A percentile compares a stretch with the other conserved stretches of the same genome.
Evolutionary conservation across 1,140 invertebrate species (phyloP).

Genomic region (Sitodiplosis mosellana): DNA sequence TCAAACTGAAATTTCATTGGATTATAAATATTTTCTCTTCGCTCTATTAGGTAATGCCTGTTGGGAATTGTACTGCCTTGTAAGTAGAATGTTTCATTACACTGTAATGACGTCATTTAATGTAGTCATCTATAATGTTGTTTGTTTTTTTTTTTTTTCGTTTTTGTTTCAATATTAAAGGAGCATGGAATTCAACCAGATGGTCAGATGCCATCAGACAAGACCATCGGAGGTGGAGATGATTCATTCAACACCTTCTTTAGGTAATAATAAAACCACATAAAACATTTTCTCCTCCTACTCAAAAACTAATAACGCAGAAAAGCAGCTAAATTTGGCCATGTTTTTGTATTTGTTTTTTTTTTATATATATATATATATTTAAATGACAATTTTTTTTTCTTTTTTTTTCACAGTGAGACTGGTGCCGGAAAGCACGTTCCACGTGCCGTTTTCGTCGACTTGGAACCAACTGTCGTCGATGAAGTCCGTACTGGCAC

Average conservation of each 20-base stretch:
- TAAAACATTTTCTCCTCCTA: conserved; percentile 46
- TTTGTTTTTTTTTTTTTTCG: too few relatives aligned
- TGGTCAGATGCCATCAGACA: conserved; percentile 57
- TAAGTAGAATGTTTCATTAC: too few relatives aligned
- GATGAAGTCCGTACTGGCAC: conserved; percentile 72
- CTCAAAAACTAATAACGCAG: conserved; percentile 28
- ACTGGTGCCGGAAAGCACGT: conserved; percentile 76
- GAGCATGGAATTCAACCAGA: conserved; percentile 70
- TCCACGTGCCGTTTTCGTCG: conserved; percentile 67
- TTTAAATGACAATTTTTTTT: too few relatives aligned
- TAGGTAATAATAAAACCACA: conserved; percentile 13
- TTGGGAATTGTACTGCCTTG: conserved; percentile 33
- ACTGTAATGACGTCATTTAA: too few relatives aligned
- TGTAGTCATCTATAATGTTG: too few relatives aligned
- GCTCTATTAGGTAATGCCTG: conserved; percentile 33
- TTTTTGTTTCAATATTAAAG: conserved; percentile 8
- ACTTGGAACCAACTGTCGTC: conserved; percentile 74
- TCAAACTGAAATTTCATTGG: too few relatives aligned
- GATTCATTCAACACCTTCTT: conserved; percentile 75
- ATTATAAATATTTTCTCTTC: too few relatives aligned
- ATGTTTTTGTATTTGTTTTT: conserved; percentile 27
- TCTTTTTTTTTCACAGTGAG: too few relatives aligned
- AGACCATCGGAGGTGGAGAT: conserved; percentile 44
- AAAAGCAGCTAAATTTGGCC: too few relatives aligned
- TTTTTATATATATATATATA: too few relatives aligned